These are phyloP conservation scores for Drosophila orena DNA, from an alignment of 1,140 invertebrate species.

Conservation along the genomic window DNA sequence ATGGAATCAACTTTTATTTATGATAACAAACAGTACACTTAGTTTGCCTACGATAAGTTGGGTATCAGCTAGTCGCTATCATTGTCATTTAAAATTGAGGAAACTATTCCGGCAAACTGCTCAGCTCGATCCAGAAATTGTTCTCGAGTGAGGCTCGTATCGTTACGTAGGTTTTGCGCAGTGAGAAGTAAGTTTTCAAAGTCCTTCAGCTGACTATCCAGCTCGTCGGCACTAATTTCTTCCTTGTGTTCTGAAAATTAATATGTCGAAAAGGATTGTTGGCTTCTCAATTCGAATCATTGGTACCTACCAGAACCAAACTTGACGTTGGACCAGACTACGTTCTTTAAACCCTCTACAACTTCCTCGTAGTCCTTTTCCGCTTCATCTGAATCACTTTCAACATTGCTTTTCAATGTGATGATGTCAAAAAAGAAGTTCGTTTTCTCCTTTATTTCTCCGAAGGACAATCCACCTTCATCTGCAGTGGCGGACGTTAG, in stretches of 20 bases:
- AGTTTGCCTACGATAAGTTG: neutral
- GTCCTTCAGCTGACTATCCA: conserved; percentile 59
- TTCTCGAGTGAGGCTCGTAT: conserved; percentile 47
- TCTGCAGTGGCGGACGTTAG: conserved; percentile 28
- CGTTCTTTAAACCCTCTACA: conserved; percentile 52
- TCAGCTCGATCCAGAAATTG: conserved; percentile 63
- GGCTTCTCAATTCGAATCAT: neutral
- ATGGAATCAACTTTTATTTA: conserved; percentile 10
- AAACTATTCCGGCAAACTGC: conserved; percentile 56
- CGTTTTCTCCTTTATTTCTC: conserved; percentile 39
- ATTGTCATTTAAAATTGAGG: conserved; percentile 60
- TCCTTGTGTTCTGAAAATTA: conserved; percentile 11
- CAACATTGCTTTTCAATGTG: conserved; percentile 30
- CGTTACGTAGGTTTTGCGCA: conserved; percentile 55
- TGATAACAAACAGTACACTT: conserved; percentile 8
- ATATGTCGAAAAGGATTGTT: neutral
- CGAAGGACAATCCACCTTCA: conserved; percentile 36
- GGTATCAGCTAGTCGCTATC: conserved; percentile 47
- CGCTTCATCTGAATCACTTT: conserved; percentile 14
- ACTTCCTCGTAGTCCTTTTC: conserved; percentile 45
- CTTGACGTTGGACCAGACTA: conserved; percentile 59
- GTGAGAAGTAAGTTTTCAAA: conserved; percentile 62
- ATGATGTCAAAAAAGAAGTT: conserved; percentile 59
- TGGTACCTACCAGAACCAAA: conserved; percentile 38
- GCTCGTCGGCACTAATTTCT: conserved; percentile 30